Evolutionary conservation across 2,113 vertebrate species (phyloP).

Genomic region (Macheiramphus alcinus): DNA sequence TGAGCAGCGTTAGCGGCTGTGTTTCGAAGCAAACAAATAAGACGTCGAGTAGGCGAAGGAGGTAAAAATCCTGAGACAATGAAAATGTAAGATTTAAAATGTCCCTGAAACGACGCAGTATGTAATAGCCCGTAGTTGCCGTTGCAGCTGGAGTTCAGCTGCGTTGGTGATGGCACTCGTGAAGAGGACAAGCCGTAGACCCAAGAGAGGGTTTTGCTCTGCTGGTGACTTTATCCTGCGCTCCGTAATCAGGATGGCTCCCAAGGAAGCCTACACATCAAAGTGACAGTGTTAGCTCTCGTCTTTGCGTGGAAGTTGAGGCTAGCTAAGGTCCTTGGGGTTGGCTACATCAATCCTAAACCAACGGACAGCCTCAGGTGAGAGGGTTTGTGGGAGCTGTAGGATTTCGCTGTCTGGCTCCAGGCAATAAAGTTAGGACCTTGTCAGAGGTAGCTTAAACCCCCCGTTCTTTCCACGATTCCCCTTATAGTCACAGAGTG

Average conservation of each 20-base stretch:
- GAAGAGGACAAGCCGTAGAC: not conserved
- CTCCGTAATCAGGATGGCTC: fast-evolving
- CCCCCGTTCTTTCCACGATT: fast-evolving
- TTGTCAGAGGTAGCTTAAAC: fast-evolving
- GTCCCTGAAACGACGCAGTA: too few species aligned
- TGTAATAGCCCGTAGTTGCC: fast-evolving
- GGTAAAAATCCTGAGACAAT: not conserved
- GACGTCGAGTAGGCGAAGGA: fast-evolving
- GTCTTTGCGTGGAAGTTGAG: not conserved
- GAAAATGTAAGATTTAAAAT: fast-evolving
- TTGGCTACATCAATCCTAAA: not conserved
- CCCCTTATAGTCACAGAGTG: not conserved
- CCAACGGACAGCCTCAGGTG: fast-evolving
- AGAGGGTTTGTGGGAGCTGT: fast-evolving
- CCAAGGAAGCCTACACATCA: not conserved
- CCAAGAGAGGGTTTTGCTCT: not conserved
- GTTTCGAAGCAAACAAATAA: too few species aligned
- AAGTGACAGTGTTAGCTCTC: not conserved
- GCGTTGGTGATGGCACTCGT: fast-evolving
- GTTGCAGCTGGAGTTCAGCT: not conserved
- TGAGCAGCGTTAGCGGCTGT: not conserved
- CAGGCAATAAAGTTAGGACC: not conserved
- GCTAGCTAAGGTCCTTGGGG: not conserved
- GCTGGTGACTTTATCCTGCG: not conserved
- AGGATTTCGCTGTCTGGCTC: not conserved